Evolutionary conservation across 2,888 invertebrate species (phyloP).

Genomic region (Metalampra italica): DNA sequence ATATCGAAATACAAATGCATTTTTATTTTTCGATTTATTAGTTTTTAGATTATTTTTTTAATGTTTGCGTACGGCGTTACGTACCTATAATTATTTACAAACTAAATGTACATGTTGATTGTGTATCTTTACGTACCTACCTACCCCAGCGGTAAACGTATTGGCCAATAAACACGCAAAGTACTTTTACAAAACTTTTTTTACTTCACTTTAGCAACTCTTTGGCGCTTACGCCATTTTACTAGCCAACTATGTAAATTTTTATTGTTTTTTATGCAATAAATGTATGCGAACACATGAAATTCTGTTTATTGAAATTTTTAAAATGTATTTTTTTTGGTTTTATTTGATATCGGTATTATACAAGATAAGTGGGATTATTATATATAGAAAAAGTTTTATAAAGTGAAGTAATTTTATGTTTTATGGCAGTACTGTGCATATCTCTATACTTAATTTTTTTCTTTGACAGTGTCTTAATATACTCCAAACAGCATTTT

Average conservation of each 20-base stretch:
- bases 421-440: conserved; percentile 12
- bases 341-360: not conserved
- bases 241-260: no score
- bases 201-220: not conserved
- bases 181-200: not conserved
- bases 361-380: no score
- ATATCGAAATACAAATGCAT: conserved; percentile 31
- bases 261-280: no score
- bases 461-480: conserved; percentile 52
- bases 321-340: not conserved
- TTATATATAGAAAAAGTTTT: no score
- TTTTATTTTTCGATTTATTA: conserved; percentile 32
- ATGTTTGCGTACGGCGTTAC: conserved; percentile 24
- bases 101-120: conserved; percentile 24
- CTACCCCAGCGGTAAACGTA: conserved; percentile 9
- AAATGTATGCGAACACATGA: no score
- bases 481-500: conserved; percentile 72
- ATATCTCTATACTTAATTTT: conserved; percentile 30
- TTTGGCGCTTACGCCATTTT: no score
- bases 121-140: conserved; percentile 12
- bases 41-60: conserved; percentile 21
- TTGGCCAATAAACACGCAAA: not conserved
- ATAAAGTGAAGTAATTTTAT: not conserved
- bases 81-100: conserved; percentile 21
- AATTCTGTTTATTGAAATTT: no score